phyloP scores from a whole-genome alignment of 2,888 invertebrate species.

The Matsumyia berberina region DNA sequence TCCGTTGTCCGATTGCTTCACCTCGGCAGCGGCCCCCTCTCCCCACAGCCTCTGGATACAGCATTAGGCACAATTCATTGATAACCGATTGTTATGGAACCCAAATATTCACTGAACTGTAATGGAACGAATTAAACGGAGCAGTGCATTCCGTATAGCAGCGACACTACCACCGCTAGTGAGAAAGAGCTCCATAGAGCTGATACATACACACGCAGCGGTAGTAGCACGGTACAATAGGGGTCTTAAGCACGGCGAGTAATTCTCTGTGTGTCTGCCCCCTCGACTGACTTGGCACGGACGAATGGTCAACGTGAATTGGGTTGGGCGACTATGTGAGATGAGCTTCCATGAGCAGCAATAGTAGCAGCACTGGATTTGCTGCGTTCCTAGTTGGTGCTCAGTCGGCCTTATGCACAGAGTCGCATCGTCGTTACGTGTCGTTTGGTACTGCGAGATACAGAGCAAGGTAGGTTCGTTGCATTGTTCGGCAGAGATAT shows the following conservation, averaged over 20 bases:
- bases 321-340: constrained; percentile 70
- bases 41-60: constrained; percentile 74
- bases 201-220: constrained; percentile 18
- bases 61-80: constrained; percentile 82
- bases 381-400: constrained; percentile 11
- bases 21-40: constrained; percentile 43
- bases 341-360: constrained; percentile 51
- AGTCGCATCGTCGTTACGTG: constrained; percentile 51
- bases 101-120: constrained; percentile 83
- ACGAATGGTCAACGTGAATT: constrained; percentile 71
- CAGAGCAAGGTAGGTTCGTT: constrained; percentile 47
- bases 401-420: constrained; percentile 15
- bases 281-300: constrained; percentile 63
- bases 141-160: constrained; percentile 77
- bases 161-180: background rate
- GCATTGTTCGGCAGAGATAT: constrained; percentile 29
- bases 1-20: constrained; percentile 65
- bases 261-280: constrained; percentile 4
- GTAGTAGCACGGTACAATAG: constrained; percentile 33
- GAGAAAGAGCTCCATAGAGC: constrained; percentile 5
- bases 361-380: constrained; percentile 19
- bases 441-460: constrained; percentile 53
- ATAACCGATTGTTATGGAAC: constrained; percentile 82
- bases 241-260: constrained; percentile 41
- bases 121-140: constrained; percentile 82